These are phyloP conservation scores for Drosophila tripunctata DNA, from an alignment of 2,888 invertebrate genomes.

Conservation along the genomic window DNA sequence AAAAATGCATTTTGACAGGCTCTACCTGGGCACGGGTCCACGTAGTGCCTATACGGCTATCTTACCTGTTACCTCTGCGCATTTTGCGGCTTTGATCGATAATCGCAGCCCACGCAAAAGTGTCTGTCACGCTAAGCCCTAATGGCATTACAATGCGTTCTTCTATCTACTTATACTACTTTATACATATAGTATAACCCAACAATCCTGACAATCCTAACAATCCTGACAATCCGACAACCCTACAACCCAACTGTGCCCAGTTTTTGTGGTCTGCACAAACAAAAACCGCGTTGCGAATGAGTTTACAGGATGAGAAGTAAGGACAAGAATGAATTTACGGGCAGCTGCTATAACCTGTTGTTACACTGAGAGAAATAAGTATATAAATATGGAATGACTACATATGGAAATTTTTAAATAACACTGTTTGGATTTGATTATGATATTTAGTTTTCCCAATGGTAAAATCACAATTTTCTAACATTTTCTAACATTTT, in stretches of 20 bases:
- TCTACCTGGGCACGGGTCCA: constrained; percentile 51
- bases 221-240: neutral
- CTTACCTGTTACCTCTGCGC: constrained; percentile 60
- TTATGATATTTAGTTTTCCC: too few species aligned
- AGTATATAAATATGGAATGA: neutral
- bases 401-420: neutral
- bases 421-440: too few species aligned
- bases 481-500: too few species aligned
- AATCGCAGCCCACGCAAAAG: constrained; percentile 79
- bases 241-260: constrained; percentile 11
- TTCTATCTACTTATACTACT: constrained; percentile 39
- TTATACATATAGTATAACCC: constrained; percentile 1
- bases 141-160: constrained; percentile 69
- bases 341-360: constrained; percentile 39
- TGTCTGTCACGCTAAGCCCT: constrained; percentile 70
- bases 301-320: constrained; percentile 32
- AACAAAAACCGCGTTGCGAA: constrained; percentile 53
- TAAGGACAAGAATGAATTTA: constrained; percentile 22
- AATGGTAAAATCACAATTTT: too few species aligned
- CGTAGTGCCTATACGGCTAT: neutral
- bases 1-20: constrained; percentile 62
- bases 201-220: neutral
- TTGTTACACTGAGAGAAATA: constrained; percentile 13
- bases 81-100: constrained; percentile 79
- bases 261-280: constrained; percentile 58